phyloP scores from a whole-genome alignment of 2,797 vertebrate genomes.

The Myotis myotis region DNA sequence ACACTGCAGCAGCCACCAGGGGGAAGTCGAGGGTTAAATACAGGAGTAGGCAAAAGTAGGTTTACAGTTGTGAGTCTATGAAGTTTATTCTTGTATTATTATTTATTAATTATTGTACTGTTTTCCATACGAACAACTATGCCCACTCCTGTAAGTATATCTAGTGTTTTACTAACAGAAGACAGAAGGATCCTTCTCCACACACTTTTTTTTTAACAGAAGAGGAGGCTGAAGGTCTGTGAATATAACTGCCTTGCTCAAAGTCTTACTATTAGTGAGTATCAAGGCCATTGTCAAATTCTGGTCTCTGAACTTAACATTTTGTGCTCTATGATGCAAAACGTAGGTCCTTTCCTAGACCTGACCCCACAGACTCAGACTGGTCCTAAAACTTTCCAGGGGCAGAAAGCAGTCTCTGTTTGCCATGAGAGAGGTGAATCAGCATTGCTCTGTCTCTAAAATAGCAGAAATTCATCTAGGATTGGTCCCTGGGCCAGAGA shows the following conservation, averaged over 20 bases:
- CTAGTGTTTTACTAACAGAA: not conserved
- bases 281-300: not conserved
- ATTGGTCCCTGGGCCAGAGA: not conserved
- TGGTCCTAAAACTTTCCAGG: not conserved
- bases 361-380: not conserved
- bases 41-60: not conserved
- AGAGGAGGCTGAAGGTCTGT: not conserved
- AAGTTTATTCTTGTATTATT: not conserved
- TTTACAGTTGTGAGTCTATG: not conserved
- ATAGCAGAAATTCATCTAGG: not conserved
- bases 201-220: not conserved
- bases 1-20: conserved; percentile 31
- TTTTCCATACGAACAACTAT: not conserved
- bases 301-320: not conserved
- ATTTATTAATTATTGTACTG: not conserved
- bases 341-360: not conserved
- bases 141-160: not conserved
- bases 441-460: not conserved
- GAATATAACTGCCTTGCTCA: not conserved
- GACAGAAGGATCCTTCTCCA: not conserved
- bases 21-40: conserved; percentile 29
- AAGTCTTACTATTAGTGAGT: not conserved
- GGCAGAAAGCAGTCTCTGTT: not conserved
- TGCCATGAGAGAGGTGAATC: not conserved
- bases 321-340: not conserved